Evolutionary conservation across 2,888 invertebrate genomes (phyloP).

Genomic region (Pterostichus niger): DNA sequence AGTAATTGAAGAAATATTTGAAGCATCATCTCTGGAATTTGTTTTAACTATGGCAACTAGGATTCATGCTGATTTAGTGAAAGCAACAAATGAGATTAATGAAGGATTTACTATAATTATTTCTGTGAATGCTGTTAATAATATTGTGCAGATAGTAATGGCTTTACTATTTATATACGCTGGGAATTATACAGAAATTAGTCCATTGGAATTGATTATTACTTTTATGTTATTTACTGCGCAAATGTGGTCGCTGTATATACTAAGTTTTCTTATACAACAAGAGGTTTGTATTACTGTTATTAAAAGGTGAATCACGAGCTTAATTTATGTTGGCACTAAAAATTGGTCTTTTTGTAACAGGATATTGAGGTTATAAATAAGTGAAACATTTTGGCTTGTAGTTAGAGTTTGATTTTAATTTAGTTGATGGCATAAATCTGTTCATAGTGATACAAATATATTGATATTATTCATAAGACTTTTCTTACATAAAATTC

Average conservation of each 20-base stretch:
- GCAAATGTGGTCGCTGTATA: slow-evolving; percentile 17
- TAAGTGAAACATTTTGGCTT: too few relatives aligned
- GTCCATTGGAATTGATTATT: slow-evolving; percentile 11
- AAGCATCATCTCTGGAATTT: neutral
- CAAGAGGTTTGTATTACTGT: slow-evolving; percentile 43
- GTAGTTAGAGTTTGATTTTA: too few relatives aligned
- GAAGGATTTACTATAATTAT: slow-evolving; percentile 30
- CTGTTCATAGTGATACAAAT: too few relatives aligned
- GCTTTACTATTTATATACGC: slow-evolving; percentile 28
- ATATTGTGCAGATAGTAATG: slow-evolving; percentile 37
- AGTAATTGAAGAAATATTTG: too few relatives aligned
- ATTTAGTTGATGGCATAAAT: too few relatives aligned
- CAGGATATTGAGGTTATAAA: too few relatives aligned
- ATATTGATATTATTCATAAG: too few relatives aligned
- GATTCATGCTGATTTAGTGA: slow-evolving; percentile 7
- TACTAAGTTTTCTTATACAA: slow-evolving; percentile 3
- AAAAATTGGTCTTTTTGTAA: too few relatives aligned
- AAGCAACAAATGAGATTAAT: neutral
- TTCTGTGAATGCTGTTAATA: slow-evolving; percentile 12
- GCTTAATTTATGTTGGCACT: slow-evolving; percentile 4
- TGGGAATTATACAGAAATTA: slow-evolving; percentile 33
- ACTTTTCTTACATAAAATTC: too few relatives aligned
- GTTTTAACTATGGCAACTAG: neutral
- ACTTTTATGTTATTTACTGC: slow-evolving; percentile 11
- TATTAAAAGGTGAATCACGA: too few relatives aligned